Conservation (phyloP, 2,888 invertebrate species). For the Noctua fimbriata region DNA sequence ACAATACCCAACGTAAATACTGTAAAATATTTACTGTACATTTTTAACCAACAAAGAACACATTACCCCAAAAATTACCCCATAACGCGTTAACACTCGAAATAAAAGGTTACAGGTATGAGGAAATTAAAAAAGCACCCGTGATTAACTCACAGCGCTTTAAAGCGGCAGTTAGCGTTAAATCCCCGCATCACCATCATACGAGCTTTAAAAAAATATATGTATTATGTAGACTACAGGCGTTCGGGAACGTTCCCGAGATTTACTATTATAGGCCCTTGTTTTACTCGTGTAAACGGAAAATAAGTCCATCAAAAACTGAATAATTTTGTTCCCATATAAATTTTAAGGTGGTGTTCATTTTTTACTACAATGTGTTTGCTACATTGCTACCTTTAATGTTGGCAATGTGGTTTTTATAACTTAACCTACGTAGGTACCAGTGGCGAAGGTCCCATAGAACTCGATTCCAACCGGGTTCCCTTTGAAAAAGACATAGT, state of each 20-base stretch:
- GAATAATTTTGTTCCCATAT: conserved; percentile 38
- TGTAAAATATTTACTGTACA: neutral
- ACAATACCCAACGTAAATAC: neutral
- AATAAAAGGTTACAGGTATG: conserved; percentile 54
- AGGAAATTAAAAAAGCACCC: conserved; percentile 47
- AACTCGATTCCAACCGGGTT: too few relatives aligned
- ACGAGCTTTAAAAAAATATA: conserved; percentile 59
- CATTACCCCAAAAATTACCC: conserved; percentile 27
- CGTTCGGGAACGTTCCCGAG: conserved; percentile 28
- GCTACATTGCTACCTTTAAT: conserved; percentile 21
- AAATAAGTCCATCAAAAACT: conserved; percentile 57
- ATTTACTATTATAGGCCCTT: conserved; percentile 71
- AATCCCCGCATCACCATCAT: conserved; percentile 49
- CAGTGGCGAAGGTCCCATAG: too few relatives aligned
- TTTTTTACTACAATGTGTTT: conserved; percentile 23
- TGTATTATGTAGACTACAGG: conserved; percentile 43
- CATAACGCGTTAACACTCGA: conserved; percentile 17
- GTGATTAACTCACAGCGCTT: conserved; percentile 58
- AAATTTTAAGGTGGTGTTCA: conserved; percentile 42
- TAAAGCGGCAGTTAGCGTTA: conserved; percentile 48
- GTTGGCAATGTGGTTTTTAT: conserved; percentile 34
- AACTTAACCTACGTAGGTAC: neutral
- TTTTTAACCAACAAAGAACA: conserved; percentile 6
- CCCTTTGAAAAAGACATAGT: too few relatives aligned
- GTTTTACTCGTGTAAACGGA: conserved; percentile 66